These are phyloP conservation scores for Eira barbara DNA, from an alignment of 2,113 vertebrate genomes.

Conservation along the genomic window DNA sequence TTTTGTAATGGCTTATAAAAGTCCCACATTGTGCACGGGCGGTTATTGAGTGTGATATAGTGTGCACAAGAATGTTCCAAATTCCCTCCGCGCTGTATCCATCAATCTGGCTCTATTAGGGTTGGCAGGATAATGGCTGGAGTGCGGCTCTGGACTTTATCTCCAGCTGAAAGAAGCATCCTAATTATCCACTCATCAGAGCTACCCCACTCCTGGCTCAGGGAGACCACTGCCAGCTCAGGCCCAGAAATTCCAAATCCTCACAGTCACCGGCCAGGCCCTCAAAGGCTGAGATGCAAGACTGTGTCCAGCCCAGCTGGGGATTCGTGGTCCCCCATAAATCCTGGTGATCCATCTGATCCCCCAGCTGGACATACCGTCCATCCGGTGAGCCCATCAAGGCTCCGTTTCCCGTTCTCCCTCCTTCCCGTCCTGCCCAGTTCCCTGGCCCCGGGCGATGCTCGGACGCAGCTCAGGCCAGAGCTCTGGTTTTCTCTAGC, in stretches of 20 bases:
- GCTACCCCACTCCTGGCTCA: slow-evolving; percentile 61
- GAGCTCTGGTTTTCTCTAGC: neutral
- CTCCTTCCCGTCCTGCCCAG: neutral
- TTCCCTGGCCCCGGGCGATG: neutral
- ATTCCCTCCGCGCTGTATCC: slow-evolving; percentile 64
- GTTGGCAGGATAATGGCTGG: slow-evolving; percentile 69
- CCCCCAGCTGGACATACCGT: neutral
- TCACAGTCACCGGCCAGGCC: slow-evolving; percentile 51
- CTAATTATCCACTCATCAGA: slow-evolving; percentile 70
- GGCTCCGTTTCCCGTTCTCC: neutral
- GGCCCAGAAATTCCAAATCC: slow-evolving; percentile 63
- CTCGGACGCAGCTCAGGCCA: neutral
- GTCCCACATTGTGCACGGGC: slow-evolving; percentile 63
- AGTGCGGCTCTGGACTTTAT: slow-evolving; percentile 75
- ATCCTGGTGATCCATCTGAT: slow-evolving; percentile 20
- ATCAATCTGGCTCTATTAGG: slow-evolving; percentile 62
- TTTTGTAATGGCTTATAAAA: slow-evolving; percentile 80
- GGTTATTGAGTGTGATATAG: slow-evolving; percentile 69
- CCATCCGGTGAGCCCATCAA: neutral
- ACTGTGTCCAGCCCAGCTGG: slow-evolving; percentile 35
- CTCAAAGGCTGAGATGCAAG: slow-evolving; percentile 19
- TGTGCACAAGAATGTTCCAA: slow-evolving; percentile 73
- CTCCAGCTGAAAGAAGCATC: slow-evolving; percentile 61
- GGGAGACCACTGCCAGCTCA: slow-evolving; percentile 62
- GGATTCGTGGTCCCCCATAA: neutral